Evolutionary conservation across 2,113 vertebrate genomes (phyloP).

Genomic region (Ceuthmochares aereus): DNA sequence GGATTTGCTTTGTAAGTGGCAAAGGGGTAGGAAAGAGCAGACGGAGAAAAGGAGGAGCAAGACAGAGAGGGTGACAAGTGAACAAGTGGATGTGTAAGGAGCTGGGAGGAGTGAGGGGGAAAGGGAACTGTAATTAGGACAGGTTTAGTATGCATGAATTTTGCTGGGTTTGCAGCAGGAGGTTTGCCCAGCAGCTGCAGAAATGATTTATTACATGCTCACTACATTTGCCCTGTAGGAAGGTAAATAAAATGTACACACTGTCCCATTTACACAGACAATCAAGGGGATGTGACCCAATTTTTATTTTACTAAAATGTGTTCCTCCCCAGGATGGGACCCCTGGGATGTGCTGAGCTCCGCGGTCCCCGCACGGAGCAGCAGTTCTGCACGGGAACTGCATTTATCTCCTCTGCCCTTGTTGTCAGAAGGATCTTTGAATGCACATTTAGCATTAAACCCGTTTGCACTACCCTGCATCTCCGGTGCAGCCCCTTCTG

Average conservation of each 20-base stretch:
- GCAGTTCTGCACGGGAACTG: not conserved
- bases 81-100: conserved; percentile 1
- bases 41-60: conserved; percentile 49
- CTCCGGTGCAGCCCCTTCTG: not conserved
- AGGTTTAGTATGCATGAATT: conserved; percentile 62
- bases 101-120: conserved; percentile 13
- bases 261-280: conserved; percentile 68
- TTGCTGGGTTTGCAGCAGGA: conserved; percentile 71
- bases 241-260: conserved; percentile 72
- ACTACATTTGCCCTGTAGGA: conserved; percentile 70
- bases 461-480: not conserved
- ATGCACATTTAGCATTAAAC: not conserved
- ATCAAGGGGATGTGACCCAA: conserved; percentile 64
- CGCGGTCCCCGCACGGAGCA: fast-evolving
- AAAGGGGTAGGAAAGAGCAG: conserved; percentile 13
- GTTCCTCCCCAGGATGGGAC: not conserved
- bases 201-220: conserved; percentile 72
- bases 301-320: conserved; percentile 27
- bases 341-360: not conserved
- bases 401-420: not conserved
- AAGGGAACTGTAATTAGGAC: conserved; percentile 67
- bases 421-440: not conserved
- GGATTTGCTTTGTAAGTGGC: not conserved
- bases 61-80: not conserved
- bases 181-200: conserved; percentile 71